Base-by-base conservation (phyloP, 2,888 invertebrate species). In the Nipponacmea schrenckii region DNA sequence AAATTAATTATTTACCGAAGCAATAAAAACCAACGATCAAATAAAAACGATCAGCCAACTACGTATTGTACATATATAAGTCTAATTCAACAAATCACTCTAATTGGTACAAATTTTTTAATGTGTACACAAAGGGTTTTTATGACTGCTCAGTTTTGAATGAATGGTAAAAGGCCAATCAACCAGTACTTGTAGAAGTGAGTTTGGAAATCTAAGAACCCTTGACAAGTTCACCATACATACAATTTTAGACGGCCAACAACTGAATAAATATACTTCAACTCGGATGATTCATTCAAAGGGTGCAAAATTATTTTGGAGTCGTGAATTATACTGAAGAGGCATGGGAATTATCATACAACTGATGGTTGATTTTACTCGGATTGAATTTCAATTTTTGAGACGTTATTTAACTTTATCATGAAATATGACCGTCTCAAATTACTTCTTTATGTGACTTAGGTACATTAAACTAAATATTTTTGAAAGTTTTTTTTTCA, bases 241-340 rank as follows among this genome's bases (percentile, higher is more conserved):
- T 56, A 24, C 24, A 24, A 20, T 56, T 56, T 24, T 39, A 24
- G 56, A 56, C 56, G 12, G 56, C 20, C 20, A 56, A 56, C 56
- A 56, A 56, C 56, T 56, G 56, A 56, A 56, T 24, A 56, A 56
- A 56, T 24, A 56, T 56, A 56, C 56, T 56, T 56, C 20, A 56
- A 56, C 56, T 14, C 56, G 20, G 20, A 56, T 56, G 56, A 56
- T 24, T 56, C 56, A 56, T 56, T 56, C 56, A 56, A 24, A 56
- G 56, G 56, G 56, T 56, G 56, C 56, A 56, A 56, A 56, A 56
- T 56, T 56, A 56, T 56, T 56, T 24, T 14, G 14, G 8, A 56
- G 56, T 12, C 56, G 20, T 56, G 56, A 56, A 56, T 56, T 56
- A 24, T 20, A 56, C 39, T 12, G 20, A 24, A 24, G 56, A 8